Conservation (phyloP, 2,113 vertebrate species). For the Chloropsis cyanopogon region DNA sequence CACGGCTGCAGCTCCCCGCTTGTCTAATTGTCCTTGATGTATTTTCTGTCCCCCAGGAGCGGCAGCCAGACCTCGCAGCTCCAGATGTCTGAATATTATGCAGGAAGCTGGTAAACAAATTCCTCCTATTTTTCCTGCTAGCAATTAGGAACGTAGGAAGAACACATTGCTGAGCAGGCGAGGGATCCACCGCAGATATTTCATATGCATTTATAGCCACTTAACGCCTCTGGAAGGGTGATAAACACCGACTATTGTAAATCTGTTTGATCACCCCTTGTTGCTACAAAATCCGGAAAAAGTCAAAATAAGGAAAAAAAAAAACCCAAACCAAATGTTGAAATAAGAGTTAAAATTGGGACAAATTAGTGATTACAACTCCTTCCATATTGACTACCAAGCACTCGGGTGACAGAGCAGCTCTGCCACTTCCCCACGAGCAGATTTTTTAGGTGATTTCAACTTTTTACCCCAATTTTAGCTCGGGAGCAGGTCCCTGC, state of each 20-base stretch:
- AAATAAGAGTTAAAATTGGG: background rate
- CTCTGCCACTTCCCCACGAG: background rate
- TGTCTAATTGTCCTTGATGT: slow-evolving; percentile 43
- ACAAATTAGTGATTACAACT: background rate
- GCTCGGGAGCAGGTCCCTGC: background rate
- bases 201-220: background rate
- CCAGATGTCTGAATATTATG: slow-evolving; percentile 39
- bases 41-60: background rate
- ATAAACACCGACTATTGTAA: background rate
- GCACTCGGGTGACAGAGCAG: background rate
- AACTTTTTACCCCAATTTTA: background rate
- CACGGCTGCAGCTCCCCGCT: background rate
- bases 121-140: slow-evolving; percentile 28
- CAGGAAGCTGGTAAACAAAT: slow-evolving; percentile 39
- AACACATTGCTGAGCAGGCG: background rate
- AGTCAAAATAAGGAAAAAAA: background rate
- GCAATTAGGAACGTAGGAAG: slow-evolving; percentile 30
- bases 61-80: slow-evolving; percentile 2
- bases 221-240: background rate
- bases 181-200: background rate
- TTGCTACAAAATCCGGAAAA: background rate
- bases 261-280: background rate
- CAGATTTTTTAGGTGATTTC: background rate
- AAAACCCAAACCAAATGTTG: fast-evolving
- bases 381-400: background rate